Evolutionary conservation across 2,113 vertebrate species (phyloP).

Genomic region (Tragelaphus strepsiceros): DNA sequence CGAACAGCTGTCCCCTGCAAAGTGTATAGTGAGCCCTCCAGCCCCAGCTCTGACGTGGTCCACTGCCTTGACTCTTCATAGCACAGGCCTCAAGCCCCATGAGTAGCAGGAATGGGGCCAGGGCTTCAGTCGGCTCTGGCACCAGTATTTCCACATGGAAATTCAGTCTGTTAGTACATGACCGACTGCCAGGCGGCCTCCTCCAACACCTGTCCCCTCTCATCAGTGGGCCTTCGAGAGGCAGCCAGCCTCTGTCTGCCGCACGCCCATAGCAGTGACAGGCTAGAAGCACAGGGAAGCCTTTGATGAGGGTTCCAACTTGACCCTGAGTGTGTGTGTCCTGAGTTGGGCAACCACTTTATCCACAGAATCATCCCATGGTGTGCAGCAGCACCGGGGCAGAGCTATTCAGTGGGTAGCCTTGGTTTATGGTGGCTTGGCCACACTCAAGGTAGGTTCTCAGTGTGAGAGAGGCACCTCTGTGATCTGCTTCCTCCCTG

Average conservation of each 20-base stretch:
- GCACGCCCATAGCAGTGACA: not conserved
- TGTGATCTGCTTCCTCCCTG: not conserved
- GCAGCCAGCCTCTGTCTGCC: not conserved
- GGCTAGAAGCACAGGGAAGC: not conserved
- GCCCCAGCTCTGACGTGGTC: not conserved
- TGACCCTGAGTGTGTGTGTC: not conserved
- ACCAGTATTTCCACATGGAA: not conserved
- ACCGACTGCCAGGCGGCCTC: not conserved
- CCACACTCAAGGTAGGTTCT: not conserved
- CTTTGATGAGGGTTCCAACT: not conserved
- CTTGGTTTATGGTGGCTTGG: not conserved
- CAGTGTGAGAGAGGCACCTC: not conserved
- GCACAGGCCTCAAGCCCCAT: not conserved
- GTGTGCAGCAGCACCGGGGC: not conserved
- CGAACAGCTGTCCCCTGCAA: not conserved
- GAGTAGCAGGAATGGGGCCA: not conserved
- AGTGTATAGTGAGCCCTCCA: not conserved
- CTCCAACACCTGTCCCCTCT: not conserved
- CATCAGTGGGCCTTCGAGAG: not conserved
- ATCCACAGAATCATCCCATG: not conserved
- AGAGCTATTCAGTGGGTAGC: not conserved
- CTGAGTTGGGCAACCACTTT: not conserved
- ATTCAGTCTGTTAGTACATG: not conserved
- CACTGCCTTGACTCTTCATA: not conserved
- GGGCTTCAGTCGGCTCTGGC: not conserved